phyloP scores from a whole-genome alignment of 1,140 invertebrate species.

The Dryas iulia region DNA sequence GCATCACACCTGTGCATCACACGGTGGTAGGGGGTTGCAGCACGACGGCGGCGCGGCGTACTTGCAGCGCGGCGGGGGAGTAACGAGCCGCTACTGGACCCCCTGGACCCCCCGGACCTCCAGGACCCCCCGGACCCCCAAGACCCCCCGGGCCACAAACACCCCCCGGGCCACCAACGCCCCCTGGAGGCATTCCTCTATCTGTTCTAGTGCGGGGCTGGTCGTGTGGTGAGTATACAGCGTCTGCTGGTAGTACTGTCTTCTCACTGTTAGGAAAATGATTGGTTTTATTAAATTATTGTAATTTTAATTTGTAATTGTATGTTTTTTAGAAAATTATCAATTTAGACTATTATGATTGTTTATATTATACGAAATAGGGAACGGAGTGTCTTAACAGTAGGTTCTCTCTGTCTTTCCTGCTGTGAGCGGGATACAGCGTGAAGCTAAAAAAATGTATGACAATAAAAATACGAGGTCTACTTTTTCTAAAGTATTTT shows the following conservation, averaged over 20 bases:
- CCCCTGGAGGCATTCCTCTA: neutral
- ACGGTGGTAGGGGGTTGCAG: constrained; percentile 89
- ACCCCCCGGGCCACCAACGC: constrained; percentile 1
- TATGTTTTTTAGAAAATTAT: no score
- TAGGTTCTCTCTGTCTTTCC: no score
- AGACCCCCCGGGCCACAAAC: no score
- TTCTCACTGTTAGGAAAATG: constrained; percentile 76
- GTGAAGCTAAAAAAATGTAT: no score
- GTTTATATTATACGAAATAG: no score
- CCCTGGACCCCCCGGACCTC: constrained; percentile 7
- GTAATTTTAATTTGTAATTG: neutral
- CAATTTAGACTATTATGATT: no score
- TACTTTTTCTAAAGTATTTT: no score
- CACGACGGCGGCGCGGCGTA: constrained; percentile 88
- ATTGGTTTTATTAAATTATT: neutral
- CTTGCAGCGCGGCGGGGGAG: constrained; percentile 88
- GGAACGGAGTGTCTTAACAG: no score
- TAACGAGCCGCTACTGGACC: constrained; percentile 44
- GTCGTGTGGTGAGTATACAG: constrained; percentile 80
- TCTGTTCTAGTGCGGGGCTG: constrained; percentile 28
- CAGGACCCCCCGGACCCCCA: neutral
- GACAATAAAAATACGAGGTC: no score
- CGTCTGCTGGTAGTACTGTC: constrained; percentile 81
- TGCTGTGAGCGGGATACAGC: no score
- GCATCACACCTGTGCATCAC: constrained; percentile 81